phyloP scores from a whole-genome alignment of 2,113 vertebrate species.

The Tragelaphus imberbis region DNA sequence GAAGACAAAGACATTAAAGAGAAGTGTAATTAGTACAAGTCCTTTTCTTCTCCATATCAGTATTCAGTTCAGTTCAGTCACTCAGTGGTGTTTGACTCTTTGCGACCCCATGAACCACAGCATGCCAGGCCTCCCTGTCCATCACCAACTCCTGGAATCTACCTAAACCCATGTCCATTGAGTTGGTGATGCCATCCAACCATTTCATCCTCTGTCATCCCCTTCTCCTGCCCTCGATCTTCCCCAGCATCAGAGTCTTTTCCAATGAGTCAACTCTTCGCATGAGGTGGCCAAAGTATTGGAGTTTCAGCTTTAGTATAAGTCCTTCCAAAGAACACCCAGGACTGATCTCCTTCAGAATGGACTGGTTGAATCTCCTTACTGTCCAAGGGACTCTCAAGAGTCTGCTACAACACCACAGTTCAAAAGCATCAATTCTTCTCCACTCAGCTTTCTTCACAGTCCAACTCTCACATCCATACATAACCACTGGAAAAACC shows the following conservation, averaged over 20 bases:
- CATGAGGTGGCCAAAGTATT: not conserved
- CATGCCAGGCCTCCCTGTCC: not conserved
- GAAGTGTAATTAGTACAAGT: not conserved
- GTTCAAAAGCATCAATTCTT: not conserved
- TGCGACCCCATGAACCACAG: accelerated
- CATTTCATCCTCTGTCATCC: not conserved
- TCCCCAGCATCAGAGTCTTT: not conserved
- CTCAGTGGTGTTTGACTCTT: accelerated
- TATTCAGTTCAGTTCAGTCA: not conserved
- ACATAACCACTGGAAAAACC: not conserved
- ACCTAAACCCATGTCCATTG: not conserved
- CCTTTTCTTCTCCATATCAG: not conserved
- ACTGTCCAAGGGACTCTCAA: not conserved
- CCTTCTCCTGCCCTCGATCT: not conserved
- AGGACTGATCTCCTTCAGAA: not conserved
- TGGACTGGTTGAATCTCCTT: not conserved
- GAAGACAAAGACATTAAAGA: not conserved
- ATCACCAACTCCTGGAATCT: not conserved
- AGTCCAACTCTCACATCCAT: not conserved
- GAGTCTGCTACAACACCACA: not conserved
- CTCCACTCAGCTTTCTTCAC: accelerated
- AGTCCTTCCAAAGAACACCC: accelerated
- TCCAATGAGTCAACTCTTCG: not conserved
- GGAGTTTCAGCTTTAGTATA: not conserved
- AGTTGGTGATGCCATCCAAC: not conserved